Percentiles rank a stretch among this genome's conserved stretches.
Evolutionary conservation across 64 coral and sea anemone genomes (phyloP).

Genomic region (Cladopsammia gracilis): DNA sequence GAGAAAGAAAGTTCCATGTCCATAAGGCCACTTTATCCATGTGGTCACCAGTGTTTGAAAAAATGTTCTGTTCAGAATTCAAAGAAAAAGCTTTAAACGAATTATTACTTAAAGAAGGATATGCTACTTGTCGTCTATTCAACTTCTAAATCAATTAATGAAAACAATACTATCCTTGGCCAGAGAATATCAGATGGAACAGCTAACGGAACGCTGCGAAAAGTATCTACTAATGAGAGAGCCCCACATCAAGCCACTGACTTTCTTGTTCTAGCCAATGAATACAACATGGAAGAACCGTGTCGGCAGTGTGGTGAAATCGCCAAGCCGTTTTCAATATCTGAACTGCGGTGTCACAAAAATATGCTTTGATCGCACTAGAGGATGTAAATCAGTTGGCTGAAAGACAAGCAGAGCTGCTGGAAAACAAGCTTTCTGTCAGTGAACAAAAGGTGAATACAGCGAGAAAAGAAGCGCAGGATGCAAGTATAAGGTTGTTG

Average conservation of each 20-base stretch:
- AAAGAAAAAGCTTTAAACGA: slow-evolving; percentile 48
- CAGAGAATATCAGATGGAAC: slow-evolving; percentile 81
- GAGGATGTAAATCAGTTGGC: slow-evolving; percentile 55
- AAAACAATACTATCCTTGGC: slow-evolving; percentile 71
- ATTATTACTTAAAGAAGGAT: slow-evolving; percentile 69
- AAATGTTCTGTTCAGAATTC: slow-evolving; percentile 70
- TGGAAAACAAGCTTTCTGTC: slow-evolving; percentile 53
- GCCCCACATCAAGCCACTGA: slow-evolving; percentile 57
- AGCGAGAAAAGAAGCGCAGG: slow-evolving; percentile 64
- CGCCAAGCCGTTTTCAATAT: slow-evolving; percentile 74
- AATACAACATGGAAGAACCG: slow-evolving; percentile 54
- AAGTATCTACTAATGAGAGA: slow-evolving; percentile 57
- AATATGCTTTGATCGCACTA: slow-evolving; percentile 58
- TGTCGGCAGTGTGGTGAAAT: slow-evolving; percentile 77
- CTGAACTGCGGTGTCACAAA: slow-evolving; percentile 66
- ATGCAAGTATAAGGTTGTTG: slow-evolving; percentile 51
- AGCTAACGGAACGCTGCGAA: slow-evolving; percentile 77
- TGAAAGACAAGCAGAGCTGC: slow-evolving; percentile 61
- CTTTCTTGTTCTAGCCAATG: slow-evolving; percentile 66
- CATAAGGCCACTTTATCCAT: slow-evolving; percentile 76
- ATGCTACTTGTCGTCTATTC: slow-evolving; percentile 82
- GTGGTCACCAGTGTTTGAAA: slow-evolving; percentile 87
- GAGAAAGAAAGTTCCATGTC: slow-evolving; percentile 68
- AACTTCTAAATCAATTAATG: slow-evolving; percentile 55
- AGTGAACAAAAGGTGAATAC: slow-evolving; percentile 59